Conservation (phyloP, 2,888 invertebrate species). For the Aporophyla lueneburgensis region DNA sequence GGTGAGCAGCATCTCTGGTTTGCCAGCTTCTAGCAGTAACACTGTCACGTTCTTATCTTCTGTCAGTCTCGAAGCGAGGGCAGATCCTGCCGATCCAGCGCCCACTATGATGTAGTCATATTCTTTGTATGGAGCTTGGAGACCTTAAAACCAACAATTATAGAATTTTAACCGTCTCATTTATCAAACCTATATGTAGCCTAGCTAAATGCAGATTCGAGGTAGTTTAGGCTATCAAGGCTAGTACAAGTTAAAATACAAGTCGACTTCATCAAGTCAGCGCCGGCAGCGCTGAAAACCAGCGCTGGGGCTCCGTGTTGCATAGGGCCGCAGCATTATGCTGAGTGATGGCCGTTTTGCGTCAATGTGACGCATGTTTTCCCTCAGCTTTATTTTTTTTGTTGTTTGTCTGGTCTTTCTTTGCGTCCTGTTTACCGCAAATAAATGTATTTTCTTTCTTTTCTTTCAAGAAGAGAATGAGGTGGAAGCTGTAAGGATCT, state of each 20-base stretch:
- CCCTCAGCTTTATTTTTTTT: too few relatives aligned
- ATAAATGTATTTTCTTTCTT: too few relatives aligned
- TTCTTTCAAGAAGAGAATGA: not conserved
- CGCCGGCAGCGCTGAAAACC: too few relatives aligned
- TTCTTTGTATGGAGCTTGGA: constrained; percentile 79
- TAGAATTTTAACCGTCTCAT: not conserved
- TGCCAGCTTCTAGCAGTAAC: constrained; percentile 82
- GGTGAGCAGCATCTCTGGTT: constrained; percentile 87
- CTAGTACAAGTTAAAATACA: not conserved
- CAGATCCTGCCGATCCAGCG: constrained; percentile 91
- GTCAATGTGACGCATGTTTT: too few relatives aligned
- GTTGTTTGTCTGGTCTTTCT: too few relatives aligned
- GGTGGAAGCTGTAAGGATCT: not conserved
- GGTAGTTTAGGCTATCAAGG: not conserved
- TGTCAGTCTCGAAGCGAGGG: constrained; percentile 88
- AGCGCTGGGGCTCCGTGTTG: too few relatives aligned
- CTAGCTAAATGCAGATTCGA: not conserved
- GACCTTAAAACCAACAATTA: constrained; percentile 70
- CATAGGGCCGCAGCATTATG: too few relatives aligned
- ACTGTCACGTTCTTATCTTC: constrained; percentile 84
- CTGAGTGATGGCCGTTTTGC: too few relatives aligned
- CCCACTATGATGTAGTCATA: constrained; percentile 91
- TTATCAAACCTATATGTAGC: not conserved
- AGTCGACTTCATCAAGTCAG: too few relatives aligned
- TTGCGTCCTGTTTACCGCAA: too few relatives aligned